These are phyloP conservation scores for Larimichthys crocea DNA, from an alignment of 2,113 vertebrate genomes.

Conservation along the genomic window DNA sequence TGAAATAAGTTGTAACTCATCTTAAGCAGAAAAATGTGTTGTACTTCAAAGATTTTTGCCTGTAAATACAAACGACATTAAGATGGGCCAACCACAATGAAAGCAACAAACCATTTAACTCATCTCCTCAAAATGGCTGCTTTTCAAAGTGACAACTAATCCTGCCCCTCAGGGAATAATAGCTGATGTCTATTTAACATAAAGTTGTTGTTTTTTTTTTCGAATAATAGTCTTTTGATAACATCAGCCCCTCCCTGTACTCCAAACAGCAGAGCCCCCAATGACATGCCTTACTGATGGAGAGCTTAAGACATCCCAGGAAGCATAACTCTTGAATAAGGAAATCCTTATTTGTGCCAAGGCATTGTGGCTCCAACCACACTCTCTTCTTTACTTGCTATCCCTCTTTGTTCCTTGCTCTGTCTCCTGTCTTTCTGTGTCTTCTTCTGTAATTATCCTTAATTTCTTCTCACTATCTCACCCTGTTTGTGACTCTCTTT, in stretches of 20 bases:
- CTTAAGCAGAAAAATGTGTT: slow-evolving; percentile 22
- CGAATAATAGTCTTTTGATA: slow-evolving; percentile 30
- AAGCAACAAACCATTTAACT: slow-evolving; percentile 21
- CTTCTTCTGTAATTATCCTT: slow-evolving; percentile 26
- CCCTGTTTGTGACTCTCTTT: not conserved
- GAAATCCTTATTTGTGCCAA: slow-evolving; percentile 37
- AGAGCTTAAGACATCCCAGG: slow-evolving; percentile 40
- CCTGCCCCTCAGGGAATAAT: slow-evolving; percentile 5
- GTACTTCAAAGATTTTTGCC: slow-evolving; percentile 22
- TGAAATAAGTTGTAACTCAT: slow-evolving; percentile 25
- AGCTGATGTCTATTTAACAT: slow-evolving; percentile 32
- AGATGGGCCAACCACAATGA: slow-evolving; percentile 35
- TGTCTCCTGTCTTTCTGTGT: slow-evolving; percentile 19
- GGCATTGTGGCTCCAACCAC: slow-evolving; percentile 53
- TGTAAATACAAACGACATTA: slow-evolving; percentile 43
- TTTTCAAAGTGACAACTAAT: slow-evolving; percentile 19
- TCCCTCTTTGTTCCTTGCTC: slow-evolving; percentile 12
- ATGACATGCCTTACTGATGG: slow-evolving; percentile 40
- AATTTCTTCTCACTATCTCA: slow-evolving; percentile 19
- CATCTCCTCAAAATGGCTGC: slow-evolving; percentile 11
- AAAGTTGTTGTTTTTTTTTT: slow-evolving; percentile 1
- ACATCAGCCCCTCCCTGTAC: slow-evolving; percentile 14
- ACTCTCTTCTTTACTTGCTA: slow-evolving; percentile 8
- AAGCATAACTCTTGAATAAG: slow-evolving; percentile 46
- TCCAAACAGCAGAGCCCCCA: slow-evolving; percentile 23